phyloP scores from a whole-genome alignment of 1,140 invertebrate genomes.

The Myzus persicae region DNA sequence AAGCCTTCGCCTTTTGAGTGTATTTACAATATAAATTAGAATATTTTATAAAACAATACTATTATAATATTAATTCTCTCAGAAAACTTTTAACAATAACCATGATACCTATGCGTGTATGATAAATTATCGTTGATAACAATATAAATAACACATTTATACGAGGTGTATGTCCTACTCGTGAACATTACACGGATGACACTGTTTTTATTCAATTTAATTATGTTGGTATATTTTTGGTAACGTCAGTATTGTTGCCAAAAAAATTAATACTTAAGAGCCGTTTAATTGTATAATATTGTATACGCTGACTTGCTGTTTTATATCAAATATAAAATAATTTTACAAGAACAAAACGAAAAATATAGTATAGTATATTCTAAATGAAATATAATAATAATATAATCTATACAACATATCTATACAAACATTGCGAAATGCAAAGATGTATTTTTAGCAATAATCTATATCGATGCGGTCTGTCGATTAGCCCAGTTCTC shows the following conservation, averaged over 20 bases:
- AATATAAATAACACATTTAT: not conserved
- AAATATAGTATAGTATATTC: not conserved
- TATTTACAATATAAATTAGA: not conserved
- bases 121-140: not conserved
- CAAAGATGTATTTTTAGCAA: slow-evolving; percentile 42
- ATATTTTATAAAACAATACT: not conserved
- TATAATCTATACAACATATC: not conserved
- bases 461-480: slow-evolving; percentile 28
- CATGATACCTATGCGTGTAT: not conserved
- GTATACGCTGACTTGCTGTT: not conserved
- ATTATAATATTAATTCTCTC: not conserved
- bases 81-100: not conserved
- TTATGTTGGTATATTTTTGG: slow-evolving; percentile 8
- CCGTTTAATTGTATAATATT: not conserved
- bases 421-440: not conserved
- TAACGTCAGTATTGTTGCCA: not conserved
- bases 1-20: not conserved
- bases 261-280: slow-evolving; percentile 28
- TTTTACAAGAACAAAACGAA: not conserved
- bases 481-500: not conserved
- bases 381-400: not conserved
- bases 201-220: slow-evolving; percentile 11
- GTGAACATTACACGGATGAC: not conserved
- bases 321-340: not conserved
- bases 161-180: not conserved